phyloP scores from a whole-genome alignment of 2,888 invertebrate species.

The Polydrusus tereticollis region DNA sequence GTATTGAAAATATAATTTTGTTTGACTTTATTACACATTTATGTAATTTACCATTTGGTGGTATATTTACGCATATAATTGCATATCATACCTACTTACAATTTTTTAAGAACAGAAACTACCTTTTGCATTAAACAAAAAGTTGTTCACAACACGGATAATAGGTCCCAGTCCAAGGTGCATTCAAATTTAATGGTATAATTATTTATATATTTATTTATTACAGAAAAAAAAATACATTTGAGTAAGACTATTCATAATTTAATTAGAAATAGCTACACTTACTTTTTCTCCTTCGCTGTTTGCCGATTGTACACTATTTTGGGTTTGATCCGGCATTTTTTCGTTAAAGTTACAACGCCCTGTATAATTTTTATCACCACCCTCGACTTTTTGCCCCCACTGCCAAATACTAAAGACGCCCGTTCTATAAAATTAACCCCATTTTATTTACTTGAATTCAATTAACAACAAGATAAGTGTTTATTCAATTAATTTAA shows the following conservation, averaged over 20 bases:
- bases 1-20: neutral
- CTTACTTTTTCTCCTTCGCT: conserved; percentile 1
- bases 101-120: neutral
- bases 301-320: neutral
- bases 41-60: neutral
- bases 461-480: neutral
- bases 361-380: neutral
- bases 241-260: neutral
- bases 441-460: neutral
- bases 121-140: neutral
- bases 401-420: no score
- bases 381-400: neutral
- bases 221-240: no score
- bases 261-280: neutral
- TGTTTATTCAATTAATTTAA: neutral
- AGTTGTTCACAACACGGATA: neutral
- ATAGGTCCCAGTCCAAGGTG: no score
- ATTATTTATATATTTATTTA: no score
- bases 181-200: no score
- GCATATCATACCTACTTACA: no score
- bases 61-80: neutral
- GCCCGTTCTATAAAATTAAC: neutral
- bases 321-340: conserved; percentile 10
- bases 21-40: neutral
- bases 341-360: neutral